A percentile compares a stretch with the other conserved stretches of the same genome.
These are phyloP conservation scores for Caenorhabditis japonica DNA, from an alignment of 2,888 invertebrate genomes.

Conservation along the genomic window DNA sequence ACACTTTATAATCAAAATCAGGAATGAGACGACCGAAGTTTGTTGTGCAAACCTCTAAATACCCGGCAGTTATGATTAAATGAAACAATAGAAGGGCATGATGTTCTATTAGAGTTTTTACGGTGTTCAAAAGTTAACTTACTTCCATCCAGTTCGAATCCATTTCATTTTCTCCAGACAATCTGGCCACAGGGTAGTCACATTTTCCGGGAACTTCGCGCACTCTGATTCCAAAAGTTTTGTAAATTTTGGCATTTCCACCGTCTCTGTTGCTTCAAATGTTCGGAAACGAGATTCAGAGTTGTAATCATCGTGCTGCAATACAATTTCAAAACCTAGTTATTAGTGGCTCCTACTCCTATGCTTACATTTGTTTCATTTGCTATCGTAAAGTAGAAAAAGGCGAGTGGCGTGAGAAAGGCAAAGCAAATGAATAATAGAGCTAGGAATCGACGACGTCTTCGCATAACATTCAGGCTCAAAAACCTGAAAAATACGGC, in stretches of 20 bases:
- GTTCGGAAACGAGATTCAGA: constrained; percentile 3
- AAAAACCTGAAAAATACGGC: constrained; percentile 17
- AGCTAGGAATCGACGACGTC: constrained; percentile 27
- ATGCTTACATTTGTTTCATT: constrained; percentile 14
- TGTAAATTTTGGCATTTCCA: neutral
- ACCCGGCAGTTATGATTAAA: too few species aligned
- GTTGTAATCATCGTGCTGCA: too few species aligned
- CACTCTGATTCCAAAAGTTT: constrained; percentile 23
- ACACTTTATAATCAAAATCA: too few species aligned
- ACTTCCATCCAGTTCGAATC: constrained; percentile 78
- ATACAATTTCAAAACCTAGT: too few species aligned
- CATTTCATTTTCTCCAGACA: constrained; percentile 70
- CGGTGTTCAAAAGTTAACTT: too few species aligned
- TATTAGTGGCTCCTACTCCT: too few species aligned
- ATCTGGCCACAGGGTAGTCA: constrained; percentile 39
- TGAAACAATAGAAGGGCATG: neutral
- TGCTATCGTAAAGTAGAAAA: constrained; percentile 28
- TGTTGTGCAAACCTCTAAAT: too few species aligned
- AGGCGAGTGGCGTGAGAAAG: constrained; percentile 26
- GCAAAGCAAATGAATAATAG: constrained; percentile 30
- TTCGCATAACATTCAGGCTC: constrained; percentile 33
- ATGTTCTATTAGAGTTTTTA: too few species aligned
- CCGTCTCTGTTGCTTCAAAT: neutral
- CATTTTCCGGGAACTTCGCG: constrained; percentile 8
- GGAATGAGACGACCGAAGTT: too few species aligned